Conservation (phyloP, 2,797 vertebrate species). For the Eleutherodactylus coqui region DNA sequence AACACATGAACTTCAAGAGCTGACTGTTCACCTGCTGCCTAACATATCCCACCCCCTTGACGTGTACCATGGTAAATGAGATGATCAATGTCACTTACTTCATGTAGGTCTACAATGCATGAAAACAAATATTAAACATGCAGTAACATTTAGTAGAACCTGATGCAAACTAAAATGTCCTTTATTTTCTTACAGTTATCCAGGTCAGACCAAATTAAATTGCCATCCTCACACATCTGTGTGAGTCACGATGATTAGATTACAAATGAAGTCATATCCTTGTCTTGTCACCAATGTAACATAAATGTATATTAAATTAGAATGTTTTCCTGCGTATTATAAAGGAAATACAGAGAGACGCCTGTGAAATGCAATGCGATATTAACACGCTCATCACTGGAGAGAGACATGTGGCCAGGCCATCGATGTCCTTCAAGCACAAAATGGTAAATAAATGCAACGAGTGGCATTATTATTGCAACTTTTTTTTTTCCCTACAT, state of each 20-base stretch:
- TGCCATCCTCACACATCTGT: slow-evolving; percentile 36
- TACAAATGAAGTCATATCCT: slow-evolving; percentile 47
- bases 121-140: background rate
- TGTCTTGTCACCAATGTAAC: slow-evolving; percentile 43
- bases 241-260: slow-evolving; percentile 27
- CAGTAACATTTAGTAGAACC: background rate
- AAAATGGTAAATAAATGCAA: slow-evolving; percentile 57
- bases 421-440: background rate
- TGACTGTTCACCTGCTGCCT: too few relatives aligned
- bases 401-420: background rate
- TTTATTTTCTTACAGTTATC: slow-evolving; percentile 21
- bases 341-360: slow-evolving; percentile 6
- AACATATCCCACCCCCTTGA: too few relatives aligned
- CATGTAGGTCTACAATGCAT: background rate
- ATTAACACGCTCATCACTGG: slow-evolving; percentile 2
- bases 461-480: slow-evolving; percentile 68
- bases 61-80: too few relatives aligned
- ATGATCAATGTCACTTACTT: too few relatives aligned
- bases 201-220: slow-evolving; percentile 38
- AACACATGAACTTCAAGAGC: too few relatives aligned
- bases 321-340: slow-evolving; percentile 34
- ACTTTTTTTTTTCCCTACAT: slow-evolving; percentile 70
- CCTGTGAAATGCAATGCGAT: slow-evolving; percentile 18
- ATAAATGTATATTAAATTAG: slow-evolving; percentile 40
- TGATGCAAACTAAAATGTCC: background rate